phyloP scores from a whole-genome alignment of 1,140 invertebrate species.

The Habropoda laboriosa region DNA sequence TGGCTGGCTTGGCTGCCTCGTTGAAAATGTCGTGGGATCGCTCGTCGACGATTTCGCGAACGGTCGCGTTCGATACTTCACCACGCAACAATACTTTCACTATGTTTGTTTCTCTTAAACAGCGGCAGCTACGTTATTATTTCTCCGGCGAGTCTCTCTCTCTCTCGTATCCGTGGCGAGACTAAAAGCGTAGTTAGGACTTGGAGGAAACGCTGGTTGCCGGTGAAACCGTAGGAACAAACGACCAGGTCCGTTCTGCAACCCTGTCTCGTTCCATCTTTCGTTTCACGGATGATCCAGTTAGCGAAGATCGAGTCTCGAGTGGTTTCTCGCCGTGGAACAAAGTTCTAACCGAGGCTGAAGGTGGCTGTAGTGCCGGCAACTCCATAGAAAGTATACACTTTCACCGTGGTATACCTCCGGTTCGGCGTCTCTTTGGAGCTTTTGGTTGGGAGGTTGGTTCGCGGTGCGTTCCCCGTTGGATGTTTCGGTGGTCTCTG shows the following conservation, averaged over 20 bases:
- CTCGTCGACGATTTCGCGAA: slow-evolving; percentile 37
- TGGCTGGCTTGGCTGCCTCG: not conserved
- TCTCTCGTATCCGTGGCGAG: not conserved
- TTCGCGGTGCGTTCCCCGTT: not conserved
- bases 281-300: not conserved
- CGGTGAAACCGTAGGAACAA: too few species aligned
- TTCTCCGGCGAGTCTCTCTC: not conserved
- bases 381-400: slow-evolving; percentile 77
- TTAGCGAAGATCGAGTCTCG: not conserved
- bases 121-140: slow-evolving; percentile 31
- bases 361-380: slow-evolving; percentile 65
- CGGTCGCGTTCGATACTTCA: slow-evolving; percentile 64
- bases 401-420: slow-evolving; percentile 76
- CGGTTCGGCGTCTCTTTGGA: slow-evolving; percentile 53
- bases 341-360: slow-evolving; percentile 61
- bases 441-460: slow-evolving; percentile 32
- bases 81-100: slow-evolving; percentile 69
- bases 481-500: slow-evolving; percentile 21
- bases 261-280: not conserved
- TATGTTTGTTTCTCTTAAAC: slow-evolving; percentile 49
- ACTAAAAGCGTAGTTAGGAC: slow-evolving; percentile 30
- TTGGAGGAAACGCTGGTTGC: not conserved
- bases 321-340: not conserved
- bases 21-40: slow-evolving; percentile 6
- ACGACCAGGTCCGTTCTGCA: not conserved